A percentile compares a stretch with the other conserved stretches of the same genome.
Evolutionary conservation across 2,888 invertebrate genomes (phyloP).

Genomic region (Tigriopus californicus): DNA sequence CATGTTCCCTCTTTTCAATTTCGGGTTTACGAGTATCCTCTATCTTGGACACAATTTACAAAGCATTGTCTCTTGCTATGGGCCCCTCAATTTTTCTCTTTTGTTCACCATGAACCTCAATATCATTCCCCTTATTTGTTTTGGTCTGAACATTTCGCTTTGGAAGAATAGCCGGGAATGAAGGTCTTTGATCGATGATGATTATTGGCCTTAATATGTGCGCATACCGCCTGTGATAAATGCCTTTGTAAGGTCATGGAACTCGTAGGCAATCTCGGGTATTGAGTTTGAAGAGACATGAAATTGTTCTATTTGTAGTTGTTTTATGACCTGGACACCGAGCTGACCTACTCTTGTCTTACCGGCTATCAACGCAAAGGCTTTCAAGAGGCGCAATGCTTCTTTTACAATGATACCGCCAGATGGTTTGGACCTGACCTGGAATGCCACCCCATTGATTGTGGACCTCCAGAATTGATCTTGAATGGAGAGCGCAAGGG

Average conservation of each 20-base stretch:
- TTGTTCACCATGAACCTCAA: background rate
- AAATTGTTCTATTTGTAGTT: background rate
- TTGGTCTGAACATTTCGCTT: background rate
- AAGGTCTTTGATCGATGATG: background rate
- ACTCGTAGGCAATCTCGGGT: too few relatives aligned
- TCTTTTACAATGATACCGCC: conserved; percentile 63
- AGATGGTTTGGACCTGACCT: conserved; percentile 96
- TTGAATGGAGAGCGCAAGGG: conserved; percentile 82
- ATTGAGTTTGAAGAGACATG: too few relatives aligned
- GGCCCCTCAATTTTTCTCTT: background rate
- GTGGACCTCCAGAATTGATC: conserved; percentile 74
- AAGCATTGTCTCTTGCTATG: background rate
- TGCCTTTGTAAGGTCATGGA: too few relatives aligned
- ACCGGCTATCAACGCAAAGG: conserved; percentile 38
- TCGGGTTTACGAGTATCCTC: too few relatives aligned
- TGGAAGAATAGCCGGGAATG: background rate
- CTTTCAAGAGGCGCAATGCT: conserved; percentile 75
- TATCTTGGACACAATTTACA: too few relatives aligned
- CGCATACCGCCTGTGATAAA: background rate
- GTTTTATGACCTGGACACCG: conserved; percentile 15
- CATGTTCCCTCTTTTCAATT: too few relatives aligned
- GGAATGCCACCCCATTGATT: conserved; percentile 75
- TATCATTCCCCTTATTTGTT: background rate
- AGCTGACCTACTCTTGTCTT: conserved; percentile 8
- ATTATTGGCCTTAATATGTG: background rate